Conservation (phyloP, 2,888 invertebrate genomes). For the Lasioglossum marginatum region DNA sequence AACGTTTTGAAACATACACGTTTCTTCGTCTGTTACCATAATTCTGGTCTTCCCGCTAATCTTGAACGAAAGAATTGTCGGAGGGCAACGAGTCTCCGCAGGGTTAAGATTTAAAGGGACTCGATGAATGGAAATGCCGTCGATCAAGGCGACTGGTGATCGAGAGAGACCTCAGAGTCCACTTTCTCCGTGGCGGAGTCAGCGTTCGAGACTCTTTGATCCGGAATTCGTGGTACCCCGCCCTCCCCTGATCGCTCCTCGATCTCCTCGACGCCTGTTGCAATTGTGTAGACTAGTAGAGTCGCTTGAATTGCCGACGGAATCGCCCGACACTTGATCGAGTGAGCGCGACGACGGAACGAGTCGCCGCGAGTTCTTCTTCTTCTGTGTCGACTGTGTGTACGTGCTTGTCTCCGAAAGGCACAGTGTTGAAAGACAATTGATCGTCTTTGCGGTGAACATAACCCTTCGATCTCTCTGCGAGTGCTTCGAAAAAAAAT, state of each 20-base stretch:
- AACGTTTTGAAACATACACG: no score
- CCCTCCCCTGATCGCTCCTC: no score
- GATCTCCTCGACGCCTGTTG: constrained; percentile 13
- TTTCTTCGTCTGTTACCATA: no score
- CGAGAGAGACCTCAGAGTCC: background rate
- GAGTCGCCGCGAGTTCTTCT: background rate
- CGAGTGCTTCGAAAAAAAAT: background rate
- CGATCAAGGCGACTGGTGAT: background rate
- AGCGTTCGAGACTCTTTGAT: constrained; percentile 34
- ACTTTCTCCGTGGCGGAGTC: constrained; percentile 10
- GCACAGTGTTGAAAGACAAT: background rate
- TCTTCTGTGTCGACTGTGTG: background rate
- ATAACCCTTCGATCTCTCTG: background rate
- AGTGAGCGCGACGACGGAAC: background rate
- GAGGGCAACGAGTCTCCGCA: background rate
- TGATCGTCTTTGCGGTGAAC: background rate
- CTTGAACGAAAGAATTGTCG: background rate
- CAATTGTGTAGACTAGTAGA: constrained; percentile 33
- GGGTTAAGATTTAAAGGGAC: background rate
- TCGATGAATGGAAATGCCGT: background rate
- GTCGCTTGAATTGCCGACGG: constrained; percentile 38
- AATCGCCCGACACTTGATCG: constrained; percentile 28
- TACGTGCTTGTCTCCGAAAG: background rate
- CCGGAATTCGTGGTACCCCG: constrained; percentile 45
- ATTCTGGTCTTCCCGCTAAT: background rate